Base-by-base conservation (phyloP, 2,113 vertebrate genomes). In the Marcusenius ussheri region DNA sequence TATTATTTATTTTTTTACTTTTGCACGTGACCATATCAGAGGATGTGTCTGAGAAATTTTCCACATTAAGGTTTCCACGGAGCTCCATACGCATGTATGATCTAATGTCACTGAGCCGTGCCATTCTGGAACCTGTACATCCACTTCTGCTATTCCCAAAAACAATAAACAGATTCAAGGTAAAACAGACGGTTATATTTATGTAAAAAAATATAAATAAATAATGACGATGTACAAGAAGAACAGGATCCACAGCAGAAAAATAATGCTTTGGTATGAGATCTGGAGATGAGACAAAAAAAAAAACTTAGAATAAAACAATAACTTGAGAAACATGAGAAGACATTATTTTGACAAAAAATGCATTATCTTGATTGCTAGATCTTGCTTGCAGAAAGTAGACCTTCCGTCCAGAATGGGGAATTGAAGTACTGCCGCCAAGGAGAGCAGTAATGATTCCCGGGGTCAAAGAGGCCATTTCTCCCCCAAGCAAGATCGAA, bases 391-490 rank as follows among this genome's bases (percentile, higher is more conserved):
- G 27, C n/a, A 39, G 85, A 87, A 53, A 49, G 24, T 17, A 35
- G 74, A 42, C 74, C 31, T 77, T 80, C 35, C 31, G 17, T 80
- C 74, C 42, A 47, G 24, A 83, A 49, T 53, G 88, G 21, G 74
- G 53, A 35, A 47, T 3, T n/a, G 74, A 42, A 80, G 17, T 19
- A 80, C 45, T n/a, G 58, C 56, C 27, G 15, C 53, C 56, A 87
- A 19, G 17, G n/a, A 15, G 9, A 31, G 19, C 27, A 77, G 46
- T 53, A 87, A 90, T 74, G 90, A 92, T 92, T 93, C 90, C 2
- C 24, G 24, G 83, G 93, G 93, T 93, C 93, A 92, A 89, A 66
- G 31, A 6, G 86, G 46, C 89, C 91, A 88, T 90, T 90, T 70
- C 87, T 90, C 91, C 90, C 24, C 56, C 47, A 84, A 11, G 88